These are phyloP conservation scores for Rhodophaea formosa DNA, from an alignment of 2,888 invertebrate species.

Conservation along the genomic window DNA sequence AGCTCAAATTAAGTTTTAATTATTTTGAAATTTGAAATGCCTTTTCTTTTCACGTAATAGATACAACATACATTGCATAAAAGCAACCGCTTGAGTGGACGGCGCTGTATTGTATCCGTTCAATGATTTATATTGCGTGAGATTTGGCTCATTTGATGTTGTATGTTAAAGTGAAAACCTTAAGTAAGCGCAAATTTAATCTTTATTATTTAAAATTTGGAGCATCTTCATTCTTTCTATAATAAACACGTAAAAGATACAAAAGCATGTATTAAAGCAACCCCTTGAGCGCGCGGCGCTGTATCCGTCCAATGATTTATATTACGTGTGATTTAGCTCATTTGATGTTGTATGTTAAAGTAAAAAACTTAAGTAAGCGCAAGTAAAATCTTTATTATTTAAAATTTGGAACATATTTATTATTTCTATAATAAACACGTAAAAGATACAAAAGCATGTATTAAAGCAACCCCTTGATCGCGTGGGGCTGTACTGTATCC, in stretches of 20 bases:
- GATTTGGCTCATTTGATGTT: slow-evolving; percentile 21
- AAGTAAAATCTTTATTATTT: background rate
- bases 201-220: no score
- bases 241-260: slow-evolving; percentile 20
- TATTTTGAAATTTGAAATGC: no score
- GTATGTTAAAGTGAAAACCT: background rate
- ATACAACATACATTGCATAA: no score
- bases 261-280: slow-evolving; percentile 28
- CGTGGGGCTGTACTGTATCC: slow-evolving; percentile 29
- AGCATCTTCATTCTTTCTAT: background rate
- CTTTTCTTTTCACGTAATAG: no score
- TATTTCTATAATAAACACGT: slow-evolving; percentile 2
- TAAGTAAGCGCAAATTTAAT: no score
- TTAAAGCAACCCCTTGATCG: slow-evolving; percentile 31
- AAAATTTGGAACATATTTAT: background rate
- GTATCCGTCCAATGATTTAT: slow-evolving; percentile 31
- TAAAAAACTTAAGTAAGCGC: no score
- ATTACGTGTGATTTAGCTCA: slow-evolving; percentile 26
- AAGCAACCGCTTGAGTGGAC: slow-evolving; percentile 30
- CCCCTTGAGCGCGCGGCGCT: slow-evolving; percentile 30
- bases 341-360: no score
- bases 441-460: slow-evolving; percentile 24
- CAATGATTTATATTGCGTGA: slow-evolving; percentile 27
- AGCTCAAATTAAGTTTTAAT: no score
- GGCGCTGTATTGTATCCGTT: no score